A percentile compares a stretch with the other conserved stretches of the same genome.
phyloP scores from a whole-genome alignment of 2,888 invertebrate species.

The Loripinus fragilis region DNA sequence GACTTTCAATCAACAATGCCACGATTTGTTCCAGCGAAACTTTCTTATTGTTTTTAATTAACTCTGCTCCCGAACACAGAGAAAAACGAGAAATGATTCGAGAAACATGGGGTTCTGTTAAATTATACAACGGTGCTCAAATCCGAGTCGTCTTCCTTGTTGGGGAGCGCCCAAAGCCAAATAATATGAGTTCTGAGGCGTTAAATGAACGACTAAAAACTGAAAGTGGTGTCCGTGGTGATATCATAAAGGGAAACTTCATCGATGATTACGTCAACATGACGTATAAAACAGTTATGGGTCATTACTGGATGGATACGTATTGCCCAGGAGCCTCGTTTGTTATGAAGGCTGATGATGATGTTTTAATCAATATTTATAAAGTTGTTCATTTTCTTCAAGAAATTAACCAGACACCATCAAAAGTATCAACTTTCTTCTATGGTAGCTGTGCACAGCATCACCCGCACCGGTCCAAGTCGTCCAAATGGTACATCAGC shows the following conservation, averaged over 20 bases:
- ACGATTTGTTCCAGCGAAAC: not conserved
- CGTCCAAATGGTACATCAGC: not conserved
- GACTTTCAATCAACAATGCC: not conserved
- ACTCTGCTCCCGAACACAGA: not conserved
- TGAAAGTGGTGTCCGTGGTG: not conserved
- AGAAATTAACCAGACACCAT: not conserved
- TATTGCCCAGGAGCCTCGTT: not conserved
- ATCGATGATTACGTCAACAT: too few relatives aligned
- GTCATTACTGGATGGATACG: not conserved
- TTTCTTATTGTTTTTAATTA: not conserved
- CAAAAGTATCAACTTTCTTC: not conserved
- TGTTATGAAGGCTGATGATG: not conserved
- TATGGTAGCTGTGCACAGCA: not conserved
- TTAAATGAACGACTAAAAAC: not conserved
- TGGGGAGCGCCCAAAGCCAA: not conserved
- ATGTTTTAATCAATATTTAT: not conserved
- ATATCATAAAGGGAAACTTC: not conserved
- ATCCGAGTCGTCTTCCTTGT: not conserved
- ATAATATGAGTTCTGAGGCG: not conserved
- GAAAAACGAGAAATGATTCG: not conserved
- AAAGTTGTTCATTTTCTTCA: not conserved
- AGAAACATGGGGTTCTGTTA: too few relatives aligned
- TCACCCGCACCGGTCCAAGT: not conserved
- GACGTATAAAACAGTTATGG: not conserved
- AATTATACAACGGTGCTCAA: not conserved